Evolutionary conservation across 2,888 invertebrate species (phyloP).

Genomic region (Ectemnius lituratus): DNA sequence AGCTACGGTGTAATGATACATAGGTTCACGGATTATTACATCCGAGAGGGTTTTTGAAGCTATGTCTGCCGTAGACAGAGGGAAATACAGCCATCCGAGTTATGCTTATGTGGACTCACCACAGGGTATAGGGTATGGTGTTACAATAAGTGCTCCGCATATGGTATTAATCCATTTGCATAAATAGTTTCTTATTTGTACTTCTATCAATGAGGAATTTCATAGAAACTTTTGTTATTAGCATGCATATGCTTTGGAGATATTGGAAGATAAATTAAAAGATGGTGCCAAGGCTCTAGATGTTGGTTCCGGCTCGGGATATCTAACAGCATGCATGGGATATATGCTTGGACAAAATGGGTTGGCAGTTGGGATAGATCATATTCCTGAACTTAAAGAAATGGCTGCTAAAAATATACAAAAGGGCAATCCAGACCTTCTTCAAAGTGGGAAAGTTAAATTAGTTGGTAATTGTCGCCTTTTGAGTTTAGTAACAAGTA

Average conservation of each 20-base stretch:
- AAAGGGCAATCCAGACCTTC: conserved; percentile 84
- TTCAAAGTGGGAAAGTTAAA: conserved; percentile 84
- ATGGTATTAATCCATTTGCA: conserved; percentile 84
- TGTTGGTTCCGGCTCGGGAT: conserved; percentile 96
- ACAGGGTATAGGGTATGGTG: conserved; percentile 95
- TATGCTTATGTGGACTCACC: conserved; percentile 94
- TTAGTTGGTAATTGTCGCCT: conserved; percentile 82
- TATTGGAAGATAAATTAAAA: conserved; percentile 86
- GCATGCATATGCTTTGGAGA: conserved; percentile 95
- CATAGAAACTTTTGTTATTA: conserved; percentile 68
- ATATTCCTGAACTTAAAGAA: conserved; percentile 89
- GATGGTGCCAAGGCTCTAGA: conserved; percentile 91
- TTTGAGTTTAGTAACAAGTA: neutral
- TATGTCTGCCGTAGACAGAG: conserved; percentile 91
- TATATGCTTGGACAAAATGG: conserved; percentile 87
- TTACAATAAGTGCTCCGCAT: conserved; percentile 97
- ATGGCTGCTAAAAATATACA: conserved; percentile 88
- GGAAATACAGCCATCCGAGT: conserved; percentile 84
- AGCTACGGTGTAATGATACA: conserved; percentile 59
- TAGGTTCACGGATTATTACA: conserved; percentile 90
- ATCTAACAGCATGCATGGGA: conserved; percentile 94
- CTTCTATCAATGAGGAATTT: too few species aligned
- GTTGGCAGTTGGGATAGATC: conserved; percentile 91
- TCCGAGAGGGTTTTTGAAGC: conserved; percentile 87
- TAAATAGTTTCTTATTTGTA: conserved; percentile 1